Base-by-base conservation (phyloP, 2,888 invertebrate genomes). In the Ennomos fuscantarius region DNA sequence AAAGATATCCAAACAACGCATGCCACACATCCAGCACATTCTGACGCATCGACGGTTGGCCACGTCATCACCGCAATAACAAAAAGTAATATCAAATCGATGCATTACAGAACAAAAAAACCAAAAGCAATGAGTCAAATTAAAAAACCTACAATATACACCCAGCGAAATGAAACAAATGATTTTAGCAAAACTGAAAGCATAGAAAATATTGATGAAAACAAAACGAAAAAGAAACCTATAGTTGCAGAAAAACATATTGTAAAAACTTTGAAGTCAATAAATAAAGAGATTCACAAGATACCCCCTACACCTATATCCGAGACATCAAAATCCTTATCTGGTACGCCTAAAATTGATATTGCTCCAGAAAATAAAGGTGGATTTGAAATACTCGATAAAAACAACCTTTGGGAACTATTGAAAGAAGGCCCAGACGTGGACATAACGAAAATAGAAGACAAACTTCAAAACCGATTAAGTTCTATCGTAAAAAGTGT, bases 401-500 rank as follows among this genome's bases (percentile, higher is more conserved):
- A 94, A 72, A 93, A 94, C 62, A 92, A 92, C 57, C 78, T 94
- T 42, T 94, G 94, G 94, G 94, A 94, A 50, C 85, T 94, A 70
- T 79, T 94, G 11, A 93, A 94, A 74, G 94, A 94, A 81, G 93
- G 81, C 31, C 74, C 89, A n/a, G 81, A 84, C 42, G 65, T 72
- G 32, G 87, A 87, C 63, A 65, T 74, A 47, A 60, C 76, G 8
- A 89, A 86, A 77, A 69, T 86, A 65, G 89, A 88, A 48, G 87
- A 89, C 66, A 89, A 87, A 74, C 65, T 86, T 69, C 82, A 87
- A 65, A 84, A 83, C 70, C 84, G 79, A 72, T 48, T 87, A 74
- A 84, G 81, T 64, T 70, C 45, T 10, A 41, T 58, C n/a, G 49
- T 58, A 68, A 79, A 84, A 68, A 86, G 81, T 68, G 66, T 74